Base-by-base conservation (phyloP, 2,797 vertebrate species). In the Crossoptilon crossoptilon region DNA sequence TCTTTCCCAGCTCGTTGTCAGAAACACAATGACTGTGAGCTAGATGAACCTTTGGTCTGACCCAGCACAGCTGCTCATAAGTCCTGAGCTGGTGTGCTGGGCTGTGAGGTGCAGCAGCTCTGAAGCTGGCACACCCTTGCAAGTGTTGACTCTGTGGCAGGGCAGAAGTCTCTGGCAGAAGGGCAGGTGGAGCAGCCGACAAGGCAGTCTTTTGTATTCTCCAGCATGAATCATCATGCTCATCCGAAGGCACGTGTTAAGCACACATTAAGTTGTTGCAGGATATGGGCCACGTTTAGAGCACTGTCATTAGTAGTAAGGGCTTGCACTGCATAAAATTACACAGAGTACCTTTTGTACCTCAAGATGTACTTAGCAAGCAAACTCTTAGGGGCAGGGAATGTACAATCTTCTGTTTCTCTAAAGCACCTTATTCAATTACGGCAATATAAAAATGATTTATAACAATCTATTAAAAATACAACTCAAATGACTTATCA, bases 401-500 rank as follows among this genome's bases (percentile, higher is more conserved):
- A 93, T 84, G 87, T 80, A 79, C 83, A 88, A 70, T 94, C 77
- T 87, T 92, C 94, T 91, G 87, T 94, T 95, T 93, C 94, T 90
- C 80, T 88, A 92, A 95, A 95, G 94, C 83, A 95, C 80, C 83
- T 84, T 79, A 95, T 87, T 94, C 90, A 93, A 93, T 95, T 96
- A 95, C 2, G 1, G 88, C 91, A 93, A 91, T 88, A 92, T 95
- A 96, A 95, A 94, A 95, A 91, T 93, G 85, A 95, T 96, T 95
- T 95, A 94, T 95, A 92, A 74, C 84, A 67, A 95, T 91, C 94
- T 95, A 94, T 94, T 96, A 91, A 92, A 95, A 95, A 91, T 93
- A 93, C 75, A 91, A 39, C 90, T 95, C 78, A 77, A 80, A 88
- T 74, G 84, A 95, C 93, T 95, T 95, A 95, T 84, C 77, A 74